Conservation (phyloP, 2,797 vertebrate genomes). For the Parauchenoglanis punctatus region DNA sequence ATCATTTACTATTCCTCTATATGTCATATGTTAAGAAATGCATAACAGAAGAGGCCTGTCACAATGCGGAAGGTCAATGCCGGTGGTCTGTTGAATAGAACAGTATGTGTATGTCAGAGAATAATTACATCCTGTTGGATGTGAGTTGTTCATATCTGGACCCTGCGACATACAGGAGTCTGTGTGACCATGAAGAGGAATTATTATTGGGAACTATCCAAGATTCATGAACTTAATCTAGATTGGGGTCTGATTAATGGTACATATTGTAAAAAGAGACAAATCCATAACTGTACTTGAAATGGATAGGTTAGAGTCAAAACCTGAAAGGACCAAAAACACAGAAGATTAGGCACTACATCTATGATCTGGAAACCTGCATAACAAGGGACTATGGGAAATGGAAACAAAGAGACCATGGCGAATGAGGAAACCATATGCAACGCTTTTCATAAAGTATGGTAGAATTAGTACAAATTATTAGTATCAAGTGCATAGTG, state of each 20-base stretch:
- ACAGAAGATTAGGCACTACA: background rate
- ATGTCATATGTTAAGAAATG: conserved; percentile 26
- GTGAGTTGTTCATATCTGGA: background rate
- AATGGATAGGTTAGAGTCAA: too few species aligned
- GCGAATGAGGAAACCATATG: background rate
- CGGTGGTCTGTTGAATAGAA: conserved; percentile 26
- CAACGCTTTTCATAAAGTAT: background rate
- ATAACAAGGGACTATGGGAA: background rate
- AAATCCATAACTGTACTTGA: background rate
- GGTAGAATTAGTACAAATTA: background rate
- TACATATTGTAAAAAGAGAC: background rate
- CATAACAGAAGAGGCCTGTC: conserved; percentile 7
- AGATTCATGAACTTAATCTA: background rate
- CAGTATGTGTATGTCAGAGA: background rate
- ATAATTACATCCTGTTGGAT: conserved; percentile 15
- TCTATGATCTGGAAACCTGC: background rate
- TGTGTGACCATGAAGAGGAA: background rate
- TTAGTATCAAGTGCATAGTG: background rate
- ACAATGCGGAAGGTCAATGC: conserved; percentile 35
- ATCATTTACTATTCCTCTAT: conserved; percentile 17
- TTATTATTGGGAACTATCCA: background rate
- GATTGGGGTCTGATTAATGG: background rate
- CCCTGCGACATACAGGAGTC: background rate
- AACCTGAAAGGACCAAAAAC: background rate
- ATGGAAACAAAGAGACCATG: background rate